Conservation (phyloP, 2,888 invertebrate genomes). For the Xiphydria camelus region DNA sequence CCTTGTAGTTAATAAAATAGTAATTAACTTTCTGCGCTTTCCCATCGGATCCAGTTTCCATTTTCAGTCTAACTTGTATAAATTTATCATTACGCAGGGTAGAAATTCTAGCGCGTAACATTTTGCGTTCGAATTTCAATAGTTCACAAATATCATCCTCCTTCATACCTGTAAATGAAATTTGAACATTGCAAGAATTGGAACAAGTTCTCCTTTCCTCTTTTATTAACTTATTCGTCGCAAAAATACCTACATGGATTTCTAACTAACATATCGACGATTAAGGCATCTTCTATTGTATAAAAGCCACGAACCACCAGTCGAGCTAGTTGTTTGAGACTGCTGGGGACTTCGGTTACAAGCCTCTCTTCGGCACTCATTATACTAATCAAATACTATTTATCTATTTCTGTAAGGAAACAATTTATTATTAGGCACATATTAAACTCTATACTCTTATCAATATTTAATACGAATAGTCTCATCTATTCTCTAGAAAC, state of each 20-base stretch:
- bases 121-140: slow-evolving; percentile 91
- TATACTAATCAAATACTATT: slow-evolving; percentile 10
- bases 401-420: not conserved
- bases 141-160: slow-evolving; percentile 90
- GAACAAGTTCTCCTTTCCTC: not conserved
- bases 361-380: slow-evolving; percentile 74
- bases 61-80: slow-evolving; percentile 86
- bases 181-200: not conserved
- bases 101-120: slow-evolving; percentile 84
- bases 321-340: slow-evolving; percentile 87
- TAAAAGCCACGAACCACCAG: slow-evolving; percentile 93
- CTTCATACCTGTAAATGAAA: slow-evolving; percentile 69
- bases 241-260: slow-evolving; percentile 79
- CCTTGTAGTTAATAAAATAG: slow-evolving; percentile 95
- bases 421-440: too few species aligned
- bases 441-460: too few species aligned
- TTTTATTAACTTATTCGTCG: not conserved
- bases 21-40: slow-evolving; percentile 96
- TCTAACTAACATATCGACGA: slow-evolving; percentile 93
- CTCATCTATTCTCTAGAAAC: too few species aligned
- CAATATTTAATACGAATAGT: too few species aligned
- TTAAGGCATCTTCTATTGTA: slow-evolving; percentile 88
- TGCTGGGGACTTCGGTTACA: slow-evolving; percentile 91
- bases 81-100: slow-evolving; percentile 91
- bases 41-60: slow-evolving; percentile 94